A percentile compares a stretch with the other conserved stretches of the same genome.
These are phyloP conservation scores for Amia ocellicauda DNA, from an alignment of 2,113 vertebrate species.

Conservation along the genomic window DNA sequence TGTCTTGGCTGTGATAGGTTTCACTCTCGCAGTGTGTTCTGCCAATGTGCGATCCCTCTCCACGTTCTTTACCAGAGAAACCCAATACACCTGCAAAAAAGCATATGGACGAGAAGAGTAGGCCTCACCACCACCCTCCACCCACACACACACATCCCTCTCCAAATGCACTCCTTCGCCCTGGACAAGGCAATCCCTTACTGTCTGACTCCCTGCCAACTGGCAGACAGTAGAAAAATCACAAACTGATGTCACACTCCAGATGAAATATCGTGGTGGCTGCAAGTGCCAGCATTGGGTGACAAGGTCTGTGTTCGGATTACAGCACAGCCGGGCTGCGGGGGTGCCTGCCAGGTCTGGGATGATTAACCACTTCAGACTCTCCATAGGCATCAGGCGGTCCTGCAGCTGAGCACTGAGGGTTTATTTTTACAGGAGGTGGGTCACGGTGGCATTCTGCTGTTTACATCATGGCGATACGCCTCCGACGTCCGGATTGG, in stretches of 20 bases:
- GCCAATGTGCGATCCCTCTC: not conserved
- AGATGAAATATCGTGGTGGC: not conserved
- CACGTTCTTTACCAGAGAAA: not conserved
- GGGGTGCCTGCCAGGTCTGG: too few relatives aligned
- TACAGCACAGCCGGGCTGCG: not conserved
- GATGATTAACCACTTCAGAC: not conserved
- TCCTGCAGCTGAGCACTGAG: not conserved
- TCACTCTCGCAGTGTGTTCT: not conserved
- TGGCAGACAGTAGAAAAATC: conserved; percentile 3
- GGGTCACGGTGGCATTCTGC: not conserved
- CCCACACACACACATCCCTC: not conserved
- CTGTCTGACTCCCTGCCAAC: conserved; percentile 5
- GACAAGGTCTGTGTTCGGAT: not conserved
- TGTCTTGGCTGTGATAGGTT: not conserved
- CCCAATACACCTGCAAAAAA: not conserved
- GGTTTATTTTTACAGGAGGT: not conserved
- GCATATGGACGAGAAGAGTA: not conserved
- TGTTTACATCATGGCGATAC: too few relatives aligned
- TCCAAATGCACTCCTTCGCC: too few relatives aligned
- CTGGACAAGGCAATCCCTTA: not conserved
- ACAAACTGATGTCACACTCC: conserved; percentile 4
- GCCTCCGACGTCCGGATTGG: too few relatives aligned
- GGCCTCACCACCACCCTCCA: not conserved
- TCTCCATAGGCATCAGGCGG: not conserved
- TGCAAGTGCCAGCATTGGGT: conserved; percentile 1